Conservation (phyloP, 2,888 invertebrate species). For the Syrista parreyssii region DNA sequence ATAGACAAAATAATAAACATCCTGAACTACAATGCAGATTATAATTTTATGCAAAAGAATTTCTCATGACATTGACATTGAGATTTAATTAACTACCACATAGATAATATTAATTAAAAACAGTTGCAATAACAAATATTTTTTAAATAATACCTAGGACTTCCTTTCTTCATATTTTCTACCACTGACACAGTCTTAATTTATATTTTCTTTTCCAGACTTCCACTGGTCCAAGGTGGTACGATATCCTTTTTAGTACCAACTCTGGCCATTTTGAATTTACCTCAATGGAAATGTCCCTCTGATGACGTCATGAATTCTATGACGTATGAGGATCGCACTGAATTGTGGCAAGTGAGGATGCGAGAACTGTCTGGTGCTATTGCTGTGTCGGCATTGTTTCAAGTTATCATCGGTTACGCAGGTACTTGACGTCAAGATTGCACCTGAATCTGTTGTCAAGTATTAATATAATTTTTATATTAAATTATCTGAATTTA, state of each 20-base stretch:
- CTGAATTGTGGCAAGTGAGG: constrained; percentile 77
- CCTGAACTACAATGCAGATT: background rate
- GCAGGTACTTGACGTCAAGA: constrained; percentile 41
- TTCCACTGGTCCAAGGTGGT: constrained; percentile 82
- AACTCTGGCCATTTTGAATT: constrained; percentile 78
- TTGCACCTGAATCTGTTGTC: background rate
- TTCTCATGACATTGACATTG: background rate
- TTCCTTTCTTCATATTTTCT: background rate
- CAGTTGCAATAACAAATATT: no score
- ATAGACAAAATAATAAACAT: background rate
- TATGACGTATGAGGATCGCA: constrained; percentile 70
- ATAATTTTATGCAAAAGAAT: background rate
- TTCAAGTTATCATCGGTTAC: constrained; percentile 79
- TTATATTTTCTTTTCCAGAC: constrained; percentile 55
- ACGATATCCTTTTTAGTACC: constrained; percentile 85
- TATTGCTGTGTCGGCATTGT: constrained; percentile 81
- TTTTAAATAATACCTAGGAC: no score
- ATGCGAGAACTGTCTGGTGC: constrained; percentile 88
- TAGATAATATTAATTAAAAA: no score
- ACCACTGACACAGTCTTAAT: background rate
- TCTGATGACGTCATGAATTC: constrained; percentile 66
- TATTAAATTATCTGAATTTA: constrained; percentile 64
- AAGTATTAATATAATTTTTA: constrained; percentile 29
- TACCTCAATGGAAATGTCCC: constrained; percentile 81
- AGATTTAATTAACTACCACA: no score